Conservation (phyloP, 2,797 vertebrate species). For the Gorsachius magnificus region DNA sequence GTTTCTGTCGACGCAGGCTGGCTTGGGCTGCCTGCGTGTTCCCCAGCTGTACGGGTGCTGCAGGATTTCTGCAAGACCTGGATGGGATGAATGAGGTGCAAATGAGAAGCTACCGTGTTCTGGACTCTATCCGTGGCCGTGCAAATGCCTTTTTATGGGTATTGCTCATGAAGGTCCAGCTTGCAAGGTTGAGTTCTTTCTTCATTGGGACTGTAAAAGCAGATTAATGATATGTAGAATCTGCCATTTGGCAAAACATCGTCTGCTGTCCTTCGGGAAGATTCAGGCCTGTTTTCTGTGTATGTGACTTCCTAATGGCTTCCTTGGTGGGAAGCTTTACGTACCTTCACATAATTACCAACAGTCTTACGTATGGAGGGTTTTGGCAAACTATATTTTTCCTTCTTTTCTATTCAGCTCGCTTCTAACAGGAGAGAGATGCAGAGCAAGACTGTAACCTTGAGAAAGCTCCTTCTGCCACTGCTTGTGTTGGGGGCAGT, state of each 20-base stretch:
- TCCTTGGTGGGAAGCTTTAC: not conserved
- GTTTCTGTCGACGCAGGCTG: not conserved
- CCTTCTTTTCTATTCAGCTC: not conserved
- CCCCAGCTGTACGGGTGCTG: not conserved
- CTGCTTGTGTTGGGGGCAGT: not conserved
- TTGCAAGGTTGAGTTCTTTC: not conserved
- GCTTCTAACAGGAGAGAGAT: not conserved
- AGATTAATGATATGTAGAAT: not conserved
- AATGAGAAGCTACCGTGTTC: not conserved
- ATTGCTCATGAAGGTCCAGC: not conserved
- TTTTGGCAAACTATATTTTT: not conserved
- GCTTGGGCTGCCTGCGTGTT: rapidly evolving
- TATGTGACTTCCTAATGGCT: not conserved
- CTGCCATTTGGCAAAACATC: not conserved
- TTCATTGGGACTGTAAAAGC: not conserved
- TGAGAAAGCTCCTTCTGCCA: not conserved
- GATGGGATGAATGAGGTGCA: not conserved
- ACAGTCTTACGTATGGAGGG: not conserved
- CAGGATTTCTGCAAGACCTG: not conserved
- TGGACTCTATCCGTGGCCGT: not conserved
- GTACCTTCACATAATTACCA: not conserved
- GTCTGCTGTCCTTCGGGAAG: not conserved
- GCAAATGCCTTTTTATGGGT: not conserved
- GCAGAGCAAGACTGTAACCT: not conserved
- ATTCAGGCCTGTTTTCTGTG: not conserved